phyloP scores from a whole-genome alignment of 2,797 vertebrate species.

The Xenopus petersii region DNA sequence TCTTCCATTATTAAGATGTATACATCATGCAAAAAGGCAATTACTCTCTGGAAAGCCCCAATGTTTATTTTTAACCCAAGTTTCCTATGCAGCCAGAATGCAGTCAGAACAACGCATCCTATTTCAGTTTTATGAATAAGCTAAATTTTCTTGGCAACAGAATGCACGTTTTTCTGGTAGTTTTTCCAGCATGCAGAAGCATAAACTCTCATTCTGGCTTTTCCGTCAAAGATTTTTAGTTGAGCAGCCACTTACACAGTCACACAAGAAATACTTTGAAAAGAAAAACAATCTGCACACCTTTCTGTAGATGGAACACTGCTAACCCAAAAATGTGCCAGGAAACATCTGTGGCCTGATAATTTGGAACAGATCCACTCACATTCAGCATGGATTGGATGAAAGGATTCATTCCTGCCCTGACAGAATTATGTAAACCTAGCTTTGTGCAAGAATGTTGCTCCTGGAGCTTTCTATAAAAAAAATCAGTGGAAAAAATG shows the following conservation, averaged over 20 bases:
- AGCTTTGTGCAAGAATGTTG: conserved; percentile 12
- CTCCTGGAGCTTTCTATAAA: conserved; percentile 17
- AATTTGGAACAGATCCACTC: conserved; percentile 44
- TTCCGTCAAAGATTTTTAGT: background rate
- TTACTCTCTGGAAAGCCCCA: too few relatives aligned
- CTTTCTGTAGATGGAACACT: conserved; percentile 11
- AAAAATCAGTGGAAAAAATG: background rate
- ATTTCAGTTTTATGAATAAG: background rate
- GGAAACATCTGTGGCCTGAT: conserved; percentile 46
- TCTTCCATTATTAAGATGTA: too few relatives aligned
- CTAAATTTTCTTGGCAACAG: background rate
- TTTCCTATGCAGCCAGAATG: background rate
- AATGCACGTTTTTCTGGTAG: background rate
- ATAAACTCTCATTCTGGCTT: background rate
- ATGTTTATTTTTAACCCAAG: too few relatives aligned
- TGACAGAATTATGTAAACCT: conserved; percentile 38
- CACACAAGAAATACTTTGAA: background rate
- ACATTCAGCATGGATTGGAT: conserved; percentile 27
- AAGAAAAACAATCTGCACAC: background rate
- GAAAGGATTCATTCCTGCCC: conserved; percentile 24
- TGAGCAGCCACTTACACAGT: background rate
- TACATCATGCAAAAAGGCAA: too few relatives aligned
- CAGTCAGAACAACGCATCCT: background rate
- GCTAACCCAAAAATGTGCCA: conserved; percentile 35
- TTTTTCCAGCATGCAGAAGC: background rate